Conservation (phyloP, 1,140 invertebrate genomes). For the Zaprionus nigranus region DNA sequence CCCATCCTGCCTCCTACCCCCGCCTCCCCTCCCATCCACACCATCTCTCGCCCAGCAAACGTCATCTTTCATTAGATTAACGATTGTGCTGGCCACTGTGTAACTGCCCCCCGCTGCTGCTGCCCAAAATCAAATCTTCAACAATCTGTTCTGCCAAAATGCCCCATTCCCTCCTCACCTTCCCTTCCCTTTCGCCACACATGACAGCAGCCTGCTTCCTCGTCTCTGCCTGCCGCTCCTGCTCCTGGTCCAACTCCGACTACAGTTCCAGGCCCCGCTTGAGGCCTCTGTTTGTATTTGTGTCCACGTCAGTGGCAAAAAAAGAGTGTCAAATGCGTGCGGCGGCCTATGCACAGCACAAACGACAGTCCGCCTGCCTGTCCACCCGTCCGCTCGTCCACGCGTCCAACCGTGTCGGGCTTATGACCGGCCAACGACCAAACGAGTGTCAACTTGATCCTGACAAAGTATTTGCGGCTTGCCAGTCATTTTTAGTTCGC, state of each 20-base stretch:
- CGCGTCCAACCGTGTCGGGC: slow-evolving; percentile 14
- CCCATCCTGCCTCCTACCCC: neutral
- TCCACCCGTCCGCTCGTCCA: neutral
- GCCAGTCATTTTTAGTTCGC: slow-evolving; percentile 76
- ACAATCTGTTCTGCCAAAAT: slow-evolving; percentile 74
- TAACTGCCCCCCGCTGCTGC: slow-evolving; percentile 3
- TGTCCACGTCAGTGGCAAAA: slow-evolving; percentile 37
- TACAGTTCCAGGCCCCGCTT: neutral
- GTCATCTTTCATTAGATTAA: slow-evolving; percentile 83
- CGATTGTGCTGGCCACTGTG: slow-evolving; percentile 56
- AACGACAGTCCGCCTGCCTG: neutral
- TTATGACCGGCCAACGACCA: slow-evolving; percentile 48
- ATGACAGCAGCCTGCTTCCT: slow-evolving; percentile 11
- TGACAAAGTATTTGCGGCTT: slow-evolving; percentile 81
- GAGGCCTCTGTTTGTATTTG: slow-evolving; percentile 18
- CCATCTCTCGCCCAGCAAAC: slow-evolving; percentile 43
- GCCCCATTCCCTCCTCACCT: slow-evolving; percentile 32
- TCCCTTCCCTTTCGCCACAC: slow-evolving; percentile 4
- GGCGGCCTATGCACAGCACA: slow-evolving; percentile 19
- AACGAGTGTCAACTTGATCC: slow-evolving; percentile 78
- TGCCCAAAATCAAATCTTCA: slow-evolving; percentile 77
- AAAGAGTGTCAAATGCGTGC: slow-evolving; percentile 76
- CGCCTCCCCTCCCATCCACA: neutral
- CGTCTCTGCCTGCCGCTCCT: neutral
- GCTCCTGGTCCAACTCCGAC: neutral